Evolutionary conservation across 1,140 invertebrate genomes (phyloP), one percentile per base, ranked within the genome.

Genomic region (Saxidomus purpurata): DNA sequence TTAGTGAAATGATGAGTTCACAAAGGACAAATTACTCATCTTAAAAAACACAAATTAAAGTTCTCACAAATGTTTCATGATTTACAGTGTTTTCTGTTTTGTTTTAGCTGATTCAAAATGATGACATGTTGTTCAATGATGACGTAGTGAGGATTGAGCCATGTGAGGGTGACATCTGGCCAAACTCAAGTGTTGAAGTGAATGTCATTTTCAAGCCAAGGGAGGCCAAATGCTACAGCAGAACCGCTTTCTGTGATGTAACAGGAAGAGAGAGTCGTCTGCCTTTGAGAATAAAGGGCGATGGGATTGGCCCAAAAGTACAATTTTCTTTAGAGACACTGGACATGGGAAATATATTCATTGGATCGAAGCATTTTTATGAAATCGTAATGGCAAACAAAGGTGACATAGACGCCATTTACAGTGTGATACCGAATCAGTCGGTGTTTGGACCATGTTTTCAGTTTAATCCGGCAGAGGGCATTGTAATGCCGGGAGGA

Each of bases 101-200:
- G 85, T 89, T 92, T 91, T 89, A 96, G 95, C 74, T 94, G 59
- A 92, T 95, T 31, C 86, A 93, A 47, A 93, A 93, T 90, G 93
- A 96, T 90, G 87, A 93, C 22, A 92, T 94, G 92, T 81, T 95
- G 52, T 96, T 95, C 91, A 92, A 93, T 82, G 95, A 96, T 92
- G 94, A 95, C 76, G 94, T 95, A 19, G 91, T 96, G n/a, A 94
- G 93, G 77, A 94, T 96, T 89, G 95, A 96, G 79, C 96, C 96
- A 49, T 89, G 93, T n/a, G 95, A 96, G 74, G 96, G 95, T 25
- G 95, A 96, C 55, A 95, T 96, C 40, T 96, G 96, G 96, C 96
- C 95, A 67, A 94, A 96, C 85, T 94, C 94, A 1, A 90, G 92
- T 52, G 90, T 93, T 59, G 94, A 96, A 71, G 92, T 96, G 28